These are phyloP conservation scores for Drymodes brunneopygia DNA, from an alignment of 2,113 vertebrate species.

Conservation along the genomic window DNA sequence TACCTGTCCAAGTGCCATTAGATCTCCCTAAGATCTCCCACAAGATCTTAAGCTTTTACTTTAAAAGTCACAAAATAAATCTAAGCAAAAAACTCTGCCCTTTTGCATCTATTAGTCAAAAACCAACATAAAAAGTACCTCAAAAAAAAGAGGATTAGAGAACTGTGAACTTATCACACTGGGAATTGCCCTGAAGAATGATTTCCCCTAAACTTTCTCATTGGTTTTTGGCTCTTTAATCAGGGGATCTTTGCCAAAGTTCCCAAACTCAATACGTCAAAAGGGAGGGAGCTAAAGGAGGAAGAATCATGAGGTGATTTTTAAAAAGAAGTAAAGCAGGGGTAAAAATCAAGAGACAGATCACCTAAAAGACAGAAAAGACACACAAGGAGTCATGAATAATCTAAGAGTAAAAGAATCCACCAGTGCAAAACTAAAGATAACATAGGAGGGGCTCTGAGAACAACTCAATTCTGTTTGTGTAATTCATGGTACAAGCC, in stretches of 20 bases:
- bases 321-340: not conserved
- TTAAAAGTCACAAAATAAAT: not conserved
- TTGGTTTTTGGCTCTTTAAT: not conserved
- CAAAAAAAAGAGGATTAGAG: not conserved
- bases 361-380: not conserved
- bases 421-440: not conserved
- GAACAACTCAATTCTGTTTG: not conserved
- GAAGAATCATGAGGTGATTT: not conserved
- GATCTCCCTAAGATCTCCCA: not conserved
- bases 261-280: not conserved
- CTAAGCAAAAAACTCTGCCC: not conserved
- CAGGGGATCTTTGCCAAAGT: conserved; percentile 37
- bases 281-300: not conserved
- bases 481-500: rapidly evolving
- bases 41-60: not conserved
- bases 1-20: not conserved
- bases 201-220: not conserved
- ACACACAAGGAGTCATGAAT: not conserved
- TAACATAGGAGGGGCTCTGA: not conserved
- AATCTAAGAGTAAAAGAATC: not conserved
- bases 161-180: not conserved
- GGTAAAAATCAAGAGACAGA: not conserved
- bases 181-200: conserved; percentile 33
- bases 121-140: not conserved
- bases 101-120: not conserved